phyloP scores from a whole-genome alignment of 35 echinoderm and acorn worm genomes.

The Acanthaster planci region DNA sequence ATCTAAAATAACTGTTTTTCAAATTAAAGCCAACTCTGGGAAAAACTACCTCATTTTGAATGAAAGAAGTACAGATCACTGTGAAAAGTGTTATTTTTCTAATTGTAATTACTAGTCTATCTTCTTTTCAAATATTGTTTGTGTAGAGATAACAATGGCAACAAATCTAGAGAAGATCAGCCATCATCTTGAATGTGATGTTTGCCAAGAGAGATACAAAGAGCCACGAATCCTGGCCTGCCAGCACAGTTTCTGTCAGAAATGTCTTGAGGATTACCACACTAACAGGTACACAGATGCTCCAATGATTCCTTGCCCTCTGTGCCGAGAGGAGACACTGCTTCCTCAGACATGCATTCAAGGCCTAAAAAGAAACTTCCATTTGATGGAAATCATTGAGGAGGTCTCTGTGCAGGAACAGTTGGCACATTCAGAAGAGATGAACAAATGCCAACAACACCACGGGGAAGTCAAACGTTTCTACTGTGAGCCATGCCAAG shows the following conservation, averaged over 20 bases:
- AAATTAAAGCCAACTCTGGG: too few species aligned
- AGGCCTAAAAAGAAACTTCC: constrained; percentile 5
- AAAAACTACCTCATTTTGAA: too few species aligned
- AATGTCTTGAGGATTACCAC: background rate
- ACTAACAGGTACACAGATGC: background rate
- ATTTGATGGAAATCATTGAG: background rate
- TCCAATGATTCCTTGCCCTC: background rate
- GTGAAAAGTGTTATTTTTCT: too few species aligned
- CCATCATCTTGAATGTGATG: too few species aligned
- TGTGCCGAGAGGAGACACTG: background rate
- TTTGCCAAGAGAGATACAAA: too few species aligned
- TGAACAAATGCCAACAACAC: constrained; percentile 8
- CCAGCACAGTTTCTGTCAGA: constrained; percentile 8
- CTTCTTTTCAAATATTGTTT: too few species aligned
- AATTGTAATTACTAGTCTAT: too few species aligned
- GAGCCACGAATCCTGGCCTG: background rate
- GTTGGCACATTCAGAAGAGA: background rate
- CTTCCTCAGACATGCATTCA: background rate
- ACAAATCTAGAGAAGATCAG: too few species aligned
- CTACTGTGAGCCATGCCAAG: constrained; percentile 32
- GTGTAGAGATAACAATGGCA: too few species aligned
- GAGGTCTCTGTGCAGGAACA: background rate
- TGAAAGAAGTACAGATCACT: too few species aligned
- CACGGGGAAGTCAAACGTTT: constrained; percentile 16
- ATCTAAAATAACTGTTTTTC: too few species aligned